Percentiles rank a stretch among this genome's conserved stretches.
Evolutionary conservation across 2,888 invertebrate species (phyloP).

Genomic region (Saturnia pavonia): DNA sequence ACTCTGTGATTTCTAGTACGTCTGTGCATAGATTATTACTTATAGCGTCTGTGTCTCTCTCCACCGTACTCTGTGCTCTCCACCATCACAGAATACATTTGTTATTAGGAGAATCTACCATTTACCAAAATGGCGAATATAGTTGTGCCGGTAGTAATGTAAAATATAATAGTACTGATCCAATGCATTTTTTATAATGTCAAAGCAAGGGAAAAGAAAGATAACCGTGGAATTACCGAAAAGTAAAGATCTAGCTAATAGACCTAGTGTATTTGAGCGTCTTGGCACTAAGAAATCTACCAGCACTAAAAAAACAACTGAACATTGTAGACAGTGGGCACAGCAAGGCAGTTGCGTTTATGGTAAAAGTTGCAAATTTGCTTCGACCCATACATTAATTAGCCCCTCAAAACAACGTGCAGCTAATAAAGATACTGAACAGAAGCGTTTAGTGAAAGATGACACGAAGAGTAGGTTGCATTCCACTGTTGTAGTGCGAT

Average conservation of each 20-base stretch:
- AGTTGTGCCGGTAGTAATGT: slow-evolving; percentile 45
- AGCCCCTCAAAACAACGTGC: slow-evolving; percentile 88
- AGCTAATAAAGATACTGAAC: slow-evolving; percentile 84
- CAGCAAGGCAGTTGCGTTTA: slow-evolving; percentile 89
- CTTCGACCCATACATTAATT: slow-evolving; percentile 87
- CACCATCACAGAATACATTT: too few relatives aligned
- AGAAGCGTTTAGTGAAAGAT: slow-evolving; percentile 79
- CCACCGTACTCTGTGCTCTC: too few relatives aligned
- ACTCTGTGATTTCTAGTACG: too few relatives aligned
- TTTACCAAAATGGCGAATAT: slow-evolving; percentile 48
- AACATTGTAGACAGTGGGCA: slow-evolving; percentile 89
- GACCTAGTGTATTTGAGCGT: slow-evolving; percentile 92
- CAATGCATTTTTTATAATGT: slow-evolving; percentile 79
- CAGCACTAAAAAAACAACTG: slow-evolving; percentile 81
- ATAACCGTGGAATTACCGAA: slow-evolving; percentile 88
- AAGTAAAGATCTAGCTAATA: slow-evolving; percentile 84
- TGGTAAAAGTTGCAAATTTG: slow-evolving; percentile 90
- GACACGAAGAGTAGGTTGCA: slow-evolving; percentile 85
- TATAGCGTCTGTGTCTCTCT: too few relatives aligned
- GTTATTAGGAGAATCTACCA: too few relatives aligned
- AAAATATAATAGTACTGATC: slow-evolving; percentile 54
- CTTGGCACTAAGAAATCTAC: slow-evolving; percentile 88
- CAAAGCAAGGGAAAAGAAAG: slow-evolving; percentile 88
- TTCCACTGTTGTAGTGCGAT: slow-evolving; percentile 83
- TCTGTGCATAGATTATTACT: too few relatives aligned